Evolutionary conservation across 1,140 invertebrate genomes (phyloP).

Genomic region (Neodiprion pinetum): DNA sequence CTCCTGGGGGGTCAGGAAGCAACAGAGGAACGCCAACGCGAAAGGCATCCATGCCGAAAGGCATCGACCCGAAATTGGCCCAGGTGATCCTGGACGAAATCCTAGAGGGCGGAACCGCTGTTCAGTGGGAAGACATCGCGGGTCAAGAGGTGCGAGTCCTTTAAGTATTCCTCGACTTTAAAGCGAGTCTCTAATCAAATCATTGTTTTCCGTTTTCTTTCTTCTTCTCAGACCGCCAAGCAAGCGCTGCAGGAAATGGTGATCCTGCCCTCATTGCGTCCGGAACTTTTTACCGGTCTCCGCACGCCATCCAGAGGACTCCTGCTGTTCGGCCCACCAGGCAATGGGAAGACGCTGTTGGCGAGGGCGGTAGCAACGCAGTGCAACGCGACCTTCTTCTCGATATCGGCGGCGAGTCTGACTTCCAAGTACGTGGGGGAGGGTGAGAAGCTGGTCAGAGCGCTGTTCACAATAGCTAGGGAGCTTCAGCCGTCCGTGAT

Average conservation of each 20-base stretch:
- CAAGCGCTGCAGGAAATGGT: slow-evolving; percentile 98
- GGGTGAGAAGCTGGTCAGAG: slow-evolving; percentile 96
- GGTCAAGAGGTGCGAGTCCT: slow-evolving; percentile 73
- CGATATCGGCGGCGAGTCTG: slow-evolving; percentile 95
- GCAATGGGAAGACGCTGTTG: slow-evolving; percentile 92
- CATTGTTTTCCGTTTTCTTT: slow-evolving; percentile 21
- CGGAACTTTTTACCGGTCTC: slow-evolving; percentile 94
- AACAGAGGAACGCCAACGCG: slow-evolving; percentile 53
- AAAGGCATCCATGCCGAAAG: slow-evolving; percentile 67
- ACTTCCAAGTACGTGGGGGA: slow-evolving; percentile 99
- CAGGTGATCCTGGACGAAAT: slow-evolving; percentile 74
- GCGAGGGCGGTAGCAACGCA: slow-evolving; percentile 92
- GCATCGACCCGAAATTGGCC: slow-evolving; percentile 89
- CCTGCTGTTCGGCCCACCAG: slow-evolving; percentile 94
- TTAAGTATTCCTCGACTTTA: neutral
- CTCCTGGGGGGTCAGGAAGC: slow-evolving; percentile 57
- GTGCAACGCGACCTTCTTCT: slow-evolving; percentile 94
- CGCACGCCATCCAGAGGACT: slow-evolving; percentile 89
- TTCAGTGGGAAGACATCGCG: slow-evolving; percentile 94
- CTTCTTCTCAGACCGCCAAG: slow-evolving; percentile 76
- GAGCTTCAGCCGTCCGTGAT: slow-evolving; percentile 94
- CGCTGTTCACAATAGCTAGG: slow-evolving; percentile 92
- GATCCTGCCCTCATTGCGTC: slow-evolving; percentile 92
- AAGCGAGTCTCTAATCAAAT: neutral
- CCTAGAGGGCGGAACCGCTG: slow-evolving; percentile 78